Percentiles rank a stretch among this genome's conserved stretches.
These are phyloP conservation scores for Lepidurus apus DNA, from an alignment of 1,140 invertebrate species.

Conservation along the genomic window DNA sequence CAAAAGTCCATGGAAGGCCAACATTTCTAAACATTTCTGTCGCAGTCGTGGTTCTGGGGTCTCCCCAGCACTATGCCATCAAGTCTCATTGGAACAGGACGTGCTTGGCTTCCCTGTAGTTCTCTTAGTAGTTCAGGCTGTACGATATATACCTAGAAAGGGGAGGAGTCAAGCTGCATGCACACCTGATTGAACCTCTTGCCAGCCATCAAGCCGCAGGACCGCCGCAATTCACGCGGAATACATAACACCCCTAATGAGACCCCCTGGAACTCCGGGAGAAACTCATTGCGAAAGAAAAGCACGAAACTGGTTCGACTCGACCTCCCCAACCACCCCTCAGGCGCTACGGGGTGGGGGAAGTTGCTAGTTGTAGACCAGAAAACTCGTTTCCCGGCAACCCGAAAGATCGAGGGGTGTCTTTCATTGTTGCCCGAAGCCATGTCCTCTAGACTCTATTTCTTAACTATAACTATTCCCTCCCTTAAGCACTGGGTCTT, in stretches of 20 bases:
- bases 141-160: neutral
- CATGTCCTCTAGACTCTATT: neutral
- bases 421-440: slow-evolving; percentile 10
- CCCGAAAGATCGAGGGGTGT: neutral
- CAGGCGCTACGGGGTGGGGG: neutral
- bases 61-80: neutral
- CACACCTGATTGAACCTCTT: neutral
- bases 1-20: neutral
- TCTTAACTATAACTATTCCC: neutral
- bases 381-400: neutral
- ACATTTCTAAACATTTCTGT: neutral
- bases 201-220: neutral
- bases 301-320: neutral
- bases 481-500: neutral
- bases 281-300: slow-evolving; percentile 19
- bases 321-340: neutral
- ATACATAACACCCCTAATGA: slow-evolving; percentile 4
- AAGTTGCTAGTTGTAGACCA: neutral
- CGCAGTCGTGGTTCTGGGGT: neutral
- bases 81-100: neutral
- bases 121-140: neutral
- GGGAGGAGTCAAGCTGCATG: neutral
- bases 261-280: neutral
- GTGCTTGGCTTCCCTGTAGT: neutral
- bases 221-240: neutral